These are phyloP conservation scores for Agrilus planipennis DNA, from an alignment of 1,140 invertebrate genomes.

Conservation along the genomic window DNA sequence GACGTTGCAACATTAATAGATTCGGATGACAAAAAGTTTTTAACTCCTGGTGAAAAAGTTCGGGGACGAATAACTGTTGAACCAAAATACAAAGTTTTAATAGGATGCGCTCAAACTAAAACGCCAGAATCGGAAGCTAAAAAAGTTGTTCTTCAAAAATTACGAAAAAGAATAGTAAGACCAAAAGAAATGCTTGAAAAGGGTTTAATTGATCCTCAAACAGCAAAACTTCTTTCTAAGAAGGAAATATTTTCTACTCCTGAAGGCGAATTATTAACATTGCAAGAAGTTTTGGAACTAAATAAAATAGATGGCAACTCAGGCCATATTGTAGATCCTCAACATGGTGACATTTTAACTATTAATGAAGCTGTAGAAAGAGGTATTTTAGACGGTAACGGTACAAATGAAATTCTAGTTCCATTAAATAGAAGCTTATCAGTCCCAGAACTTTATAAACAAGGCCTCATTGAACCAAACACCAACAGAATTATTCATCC, in stretches of 20 bases:
- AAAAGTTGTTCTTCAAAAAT: conserved; percentile 62
- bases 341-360: conserved; percentile 62
- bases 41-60: conserved; percentile 44
- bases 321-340: conserved; percentile 72
- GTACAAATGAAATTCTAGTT: conserved; percentile 63
- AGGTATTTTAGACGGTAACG: conserved; percentile 69
- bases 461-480: conserved; percentile 69
- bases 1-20: conserved; percentile 31
- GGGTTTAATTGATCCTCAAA: conserved; percentile 62
- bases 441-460: conserved; percentile 66
- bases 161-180: conserved; percentile 59
- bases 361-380: conserved; percentile 75
- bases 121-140: conserved; percentile 48
- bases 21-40: conserved; percentile 22
- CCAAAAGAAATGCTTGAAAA: conserved; percentile 58
- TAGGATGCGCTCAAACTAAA: conserved; percentile 44
- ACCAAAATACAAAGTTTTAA: conserved; percentile 53
- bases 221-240: conserved; percentile 53
- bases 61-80: conserved; percentile 47
- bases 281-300: conserved; percentile 63
- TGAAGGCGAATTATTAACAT: conserved; percentile 47
- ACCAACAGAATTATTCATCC: conserved; percentile 81
- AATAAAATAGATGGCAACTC: conserved; percentile 62
- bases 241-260: conserved; percentile 42
- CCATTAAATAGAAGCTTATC: conserved; percentile 71